Conservation (phyloP, 64 coral and sea anemone species). For the Hydrozoanthus tunicans region DNA sequence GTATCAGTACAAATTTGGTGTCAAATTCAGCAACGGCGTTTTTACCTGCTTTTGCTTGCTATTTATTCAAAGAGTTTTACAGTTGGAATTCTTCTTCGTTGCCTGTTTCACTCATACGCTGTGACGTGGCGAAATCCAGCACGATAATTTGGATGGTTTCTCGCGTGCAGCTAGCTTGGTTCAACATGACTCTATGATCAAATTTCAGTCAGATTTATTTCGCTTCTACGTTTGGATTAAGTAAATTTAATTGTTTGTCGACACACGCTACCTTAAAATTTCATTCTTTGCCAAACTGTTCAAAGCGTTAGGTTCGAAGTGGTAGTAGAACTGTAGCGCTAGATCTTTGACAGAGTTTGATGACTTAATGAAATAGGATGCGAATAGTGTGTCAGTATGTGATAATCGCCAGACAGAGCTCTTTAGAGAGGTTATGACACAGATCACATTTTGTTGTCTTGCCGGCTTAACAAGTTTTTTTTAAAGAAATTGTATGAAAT, state of each 20-base stretch:
- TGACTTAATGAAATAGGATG: neutral
- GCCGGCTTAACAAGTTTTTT: neutral
- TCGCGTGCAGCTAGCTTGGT: neutral
- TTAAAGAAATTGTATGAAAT: neutral
- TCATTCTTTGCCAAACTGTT: neutral
- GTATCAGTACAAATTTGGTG: neutral
- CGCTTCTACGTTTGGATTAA: neutral
- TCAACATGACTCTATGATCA: slow-evolving; percentile 7
- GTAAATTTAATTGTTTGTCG: neutral
- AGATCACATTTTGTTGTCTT: neutral
- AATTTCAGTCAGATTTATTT: slow-evolving; percentile 35
- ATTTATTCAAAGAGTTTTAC: neutral
- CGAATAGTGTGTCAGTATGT: slow-evolving; percentile 47
- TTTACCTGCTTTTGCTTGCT: neutral
- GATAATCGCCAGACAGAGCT: neutral
- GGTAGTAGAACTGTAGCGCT: neutral
- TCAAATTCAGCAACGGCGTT: neutral
- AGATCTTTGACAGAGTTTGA: neutral
- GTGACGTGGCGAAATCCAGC: slow-evolving; percentile 47
- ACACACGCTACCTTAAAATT: neutral
- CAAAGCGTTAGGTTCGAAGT: neutral
- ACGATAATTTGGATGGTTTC: neutral
- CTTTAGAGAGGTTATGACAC: neutral
- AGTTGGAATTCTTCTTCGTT: neutral
- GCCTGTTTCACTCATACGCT: neutral